Conservation (phyloP, 2,113 vertebrate species). For the Colinus virginianus region DNA sequence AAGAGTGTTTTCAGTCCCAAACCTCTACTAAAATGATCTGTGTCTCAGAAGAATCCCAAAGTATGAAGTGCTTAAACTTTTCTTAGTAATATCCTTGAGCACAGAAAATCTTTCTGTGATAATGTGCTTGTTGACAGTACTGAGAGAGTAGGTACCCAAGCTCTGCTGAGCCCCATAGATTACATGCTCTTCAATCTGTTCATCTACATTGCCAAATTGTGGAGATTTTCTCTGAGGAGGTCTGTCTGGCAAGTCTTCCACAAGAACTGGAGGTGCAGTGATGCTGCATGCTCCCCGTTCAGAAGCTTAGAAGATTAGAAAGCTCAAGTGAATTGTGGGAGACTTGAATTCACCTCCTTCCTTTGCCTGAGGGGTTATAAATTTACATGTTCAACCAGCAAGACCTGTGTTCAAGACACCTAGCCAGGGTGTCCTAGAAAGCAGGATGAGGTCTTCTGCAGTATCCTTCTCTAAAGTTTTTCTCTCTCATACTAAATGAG, state of each 20-base stretch:
- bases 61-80: not conserved
- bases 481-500: not conserved
- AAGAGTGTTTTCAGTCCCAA: not conserved
- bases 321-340: not conserved
- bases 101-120: not conserved
- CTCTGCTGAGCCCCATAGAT: not conserved
- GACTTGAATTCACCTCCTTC: not conserved
- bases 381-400: not conserved
- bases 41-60: not conserved
- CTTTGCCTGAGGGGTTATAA: not conserved
- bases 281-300: not conserved
- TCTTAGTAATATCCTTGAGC: not conserved
- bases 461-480: not conserved
- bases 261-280: not conserved
- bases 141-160: not conserved
- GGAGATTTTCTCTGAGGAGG: fast-evolving
- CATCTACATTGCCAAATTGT: not conserved
- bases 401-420: not conserved
- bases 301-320: not conserved
- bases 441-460: not conserved
- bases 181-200: not conserved
- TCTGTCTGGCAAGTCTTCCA: not conserved
- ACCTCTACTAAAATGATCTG: not conserved
- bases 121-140: not conserved
- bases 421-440: not conserved